Conservation (phyloP, 2,797 vertebrate species). For the Falco biarmicus region DNA sequence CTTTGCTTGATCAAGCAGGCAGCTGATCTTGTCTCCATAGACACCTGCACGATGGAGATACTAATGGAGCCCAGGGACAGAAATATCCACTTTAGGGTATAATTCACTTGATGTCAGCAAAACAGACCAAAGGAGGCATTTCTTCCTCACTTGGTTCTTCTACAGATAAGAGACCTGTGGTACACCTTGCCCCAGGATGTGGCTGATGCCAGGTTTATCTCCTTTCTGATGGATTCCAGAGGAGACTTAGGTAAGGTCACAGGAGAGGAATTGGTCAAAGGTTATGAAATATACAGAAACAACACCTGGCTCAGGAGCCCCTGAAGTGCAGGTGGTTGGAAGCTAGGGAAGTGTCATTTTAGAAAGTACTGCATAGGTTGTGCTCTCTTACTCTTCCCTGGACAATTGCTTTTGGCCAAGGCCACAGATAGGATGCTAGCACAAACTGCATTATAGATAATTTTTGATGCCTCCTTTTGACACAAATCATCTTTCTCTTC, state of each 20-base stretch:
- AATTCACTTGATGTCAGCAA: neutral
- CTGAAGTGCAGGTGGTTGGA: neutral
- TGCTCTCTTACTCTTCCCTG: neutral
- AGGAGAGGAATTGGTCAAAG: neutral
- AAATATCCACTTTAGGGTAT: neutral
- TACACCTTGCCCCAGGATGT: neutral
- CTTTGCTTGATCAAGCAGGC: neutral
- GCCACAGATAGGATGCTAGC: neutral
- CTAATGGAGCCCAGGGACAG: neutral
- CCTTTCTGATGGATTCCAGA: neutral
- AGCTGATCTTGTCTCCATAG: neutral
- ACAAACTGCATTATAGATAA: neutral
- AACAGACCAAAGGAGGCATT: neutral
- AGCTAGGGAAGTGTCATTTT: neutral
- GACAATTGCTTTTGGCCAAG: neutral
- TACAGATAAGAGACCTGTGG: neutral
- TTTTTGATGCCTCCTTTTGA: neutral
- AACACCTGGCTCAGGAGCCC: neutral
- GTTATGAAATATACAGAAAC: neutral
- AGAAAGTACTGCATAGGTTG: neutral
- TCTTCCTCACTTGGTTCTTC: neutral
- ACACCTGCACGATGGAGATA: neutral
- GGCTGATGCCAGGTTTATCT: neutral
- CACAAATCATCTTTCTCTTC: neutral
- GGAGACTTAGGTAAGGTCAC: neutral